Evolutionary conservation across 2,888 invertebrate genomes (phyloP).

Genomic region (Linyphia triangularis): DNA sequence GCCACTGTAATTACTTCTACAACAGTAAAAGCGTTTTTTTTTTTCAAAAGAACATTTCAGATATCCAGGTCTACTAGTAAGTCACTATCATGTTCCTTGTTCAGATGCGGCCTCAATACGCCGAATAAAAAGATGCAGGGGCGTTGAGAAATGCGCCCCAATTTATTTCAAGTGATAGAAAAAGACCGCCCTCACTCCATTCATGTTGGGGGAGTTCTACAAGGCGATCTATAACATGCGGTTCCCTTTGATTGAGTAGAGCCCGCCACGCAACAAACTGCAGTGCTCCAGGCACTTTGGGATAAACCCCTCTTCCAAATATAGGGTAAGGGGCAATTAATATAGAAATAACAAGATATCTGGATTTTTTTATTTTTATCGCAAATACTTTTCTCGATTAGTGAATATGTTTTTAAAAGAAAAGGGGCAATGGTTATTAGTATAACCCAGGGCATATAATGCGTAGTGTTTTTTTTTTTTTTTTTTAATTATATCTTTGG

Average conservation of each 20-base stretch:
- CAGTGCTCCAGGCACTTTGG: not conserved
- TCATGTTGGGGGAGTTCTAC: not conserved
- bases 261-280: not conserved
- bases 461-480: no score
- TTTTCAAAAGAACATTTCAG: no score
- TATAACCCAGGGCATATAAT: no score
- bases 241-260: not conserved
- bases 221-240: not conserved
- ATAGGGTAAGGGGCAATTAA: no score
- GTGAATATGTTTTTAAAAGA: no score
- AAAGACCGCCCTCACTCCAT: conserved; percentile 11
- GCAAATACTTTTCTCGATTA: no score
- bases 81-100: no score
- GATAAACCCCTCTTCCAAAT: no score
- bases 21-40: not conserved
- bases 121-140: not conserved
- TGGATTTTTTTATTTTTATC: no score
- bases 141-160: conserved; percentile 45
- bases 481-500: no score
- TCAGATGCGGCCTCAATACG: not conserved
- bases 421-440: no score
- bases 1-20: not conserved
- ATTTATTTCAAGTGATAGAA: conserved; percentile 35
- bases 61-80: not conserved
- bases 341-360: no score